phyloP scores from a whole-genome alignment of 37 sponge, comb jelly and placozoan species.

The Spongia lamella region DNA sequence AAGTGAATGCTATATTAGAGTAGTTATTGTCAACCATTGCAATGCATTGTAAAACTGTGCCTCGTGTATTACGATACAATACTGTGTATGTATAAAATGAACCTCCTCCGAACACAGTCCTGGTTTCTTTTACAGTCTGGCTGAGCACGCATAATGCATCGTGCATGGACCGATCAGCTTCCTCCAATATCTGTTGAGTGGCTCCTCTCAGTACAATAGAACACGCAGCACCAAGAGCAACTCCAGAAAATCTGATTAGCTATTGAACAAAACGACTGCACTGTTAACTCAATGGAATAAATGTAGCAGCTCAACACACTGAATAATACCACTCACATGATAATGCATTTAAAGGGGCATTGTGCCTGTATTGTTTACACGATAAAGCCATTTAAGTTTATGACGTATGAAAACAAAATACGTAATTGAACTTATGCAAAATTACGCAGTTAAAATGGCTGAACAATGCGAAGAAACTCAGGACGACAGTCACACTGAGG shows the following conservation, averaged over 20 bases:
- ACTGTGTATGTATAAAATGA: too few species aligned
- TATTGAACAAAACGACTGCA: conserved; percentile 1
- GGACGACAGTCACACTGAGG: too few species aligned
- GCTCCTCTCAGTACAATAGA: conserved; percentile 96
- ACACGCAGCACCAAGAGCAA: conserved; percentile 93
- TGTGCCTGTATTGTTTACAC: too few species aligned
- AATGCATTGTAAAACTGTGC: too few species aligned
- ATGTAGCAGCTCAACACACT: not conserved
- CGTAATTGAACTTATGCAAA: too few species aligned
- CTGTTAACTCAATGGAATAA: not conserved
- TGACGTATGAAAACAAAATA: too few species aligned
- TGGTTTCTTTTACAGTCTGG: conserved; percentile 95
- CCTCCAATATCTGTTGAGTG: conserved; percentile 98
- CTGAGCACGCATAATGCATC: conserved; percentile 96
- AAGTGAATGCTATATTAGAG: too few species aligned
- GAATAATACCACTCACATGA: not conserved
- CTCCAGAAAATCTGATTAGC: conserved; percentile 79
- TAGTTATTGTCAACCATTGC: too few species aligned
- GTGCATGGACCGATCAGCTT: conserved; percentile 95
- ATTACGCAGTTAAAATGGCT: too few species aligned
- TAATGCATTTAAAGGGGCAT: conserved; percentile 8
- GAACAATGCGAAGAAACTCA: too few species aligned
- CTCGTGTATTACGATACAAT: too few species aligned
- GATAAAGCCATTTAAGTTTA: too few species aligned
- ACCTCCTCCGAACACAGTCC: conserved; percentile 95